Conservation (phyloP, 1,140 invertebrate genomes). For the Copidosoma floridanum region DNA sequence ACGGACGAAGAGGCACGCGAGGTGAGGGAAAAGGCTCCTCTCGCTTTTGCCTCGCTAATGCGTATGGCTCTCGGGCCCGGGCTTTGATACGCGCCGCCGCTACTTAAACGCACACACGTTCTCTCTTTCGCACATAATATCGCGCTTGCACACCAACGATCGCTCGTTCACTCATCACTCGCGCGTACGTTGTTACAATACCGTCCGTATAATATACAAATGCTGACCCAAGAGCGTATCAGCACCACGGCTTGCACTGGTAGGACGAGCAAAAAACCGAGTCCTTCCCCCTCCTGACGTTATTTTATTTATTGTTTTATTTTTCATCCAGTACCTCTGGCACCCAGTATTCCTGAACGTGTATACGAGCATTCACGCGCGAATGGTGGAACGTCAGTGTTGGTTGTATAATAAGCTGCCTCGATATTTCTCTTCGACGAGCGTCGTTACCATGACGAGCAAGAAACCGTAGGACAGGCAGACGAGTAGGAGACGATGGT, state of each 20-base stretch:
- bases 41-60: slow-evolving; percentile 51
- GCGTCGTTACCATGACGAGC: slow-evolving; percentile 48
- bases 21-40: slow-evolving; percentile 5
- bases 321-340: too few species aligned
- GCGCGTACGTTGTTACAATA: too few species aligned
- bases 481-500: too few species aligned
- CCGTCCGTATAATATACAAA: too few species aligned
- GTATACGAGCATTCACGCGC: slow-evolving; percentile 23
- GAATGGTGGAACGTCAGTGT: slow-evolving; percentile 33
- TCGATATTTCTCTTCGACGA: slow-evolving; percentile 52
- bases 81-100: slow-evolving; percentile 47
- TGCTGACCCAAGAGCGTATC: too few species aligned
- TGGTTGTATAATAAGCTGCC: too few species aligned
- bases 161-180: background rate
- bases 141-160: slow-evolving; percentile 19
- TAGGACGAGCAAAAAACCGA: too few species aligned
- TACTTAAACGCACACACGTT: background rate
- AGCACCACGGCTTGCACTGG: background rate
- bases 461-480: slow-evolving; percentile 39
- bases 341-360: too few species aligned
- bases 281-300: too few species aligned
- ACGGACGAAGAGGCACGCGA: background rate
- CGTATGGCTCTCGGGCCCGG: slow-evolving; percentile 46
- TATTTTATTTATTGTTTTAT: too few species aligned
- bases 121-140: slow-evolving; percentile 20